Conservation (phyloP, 2,888 invertebrate species). For the Tortricodes alternella region DNA sequence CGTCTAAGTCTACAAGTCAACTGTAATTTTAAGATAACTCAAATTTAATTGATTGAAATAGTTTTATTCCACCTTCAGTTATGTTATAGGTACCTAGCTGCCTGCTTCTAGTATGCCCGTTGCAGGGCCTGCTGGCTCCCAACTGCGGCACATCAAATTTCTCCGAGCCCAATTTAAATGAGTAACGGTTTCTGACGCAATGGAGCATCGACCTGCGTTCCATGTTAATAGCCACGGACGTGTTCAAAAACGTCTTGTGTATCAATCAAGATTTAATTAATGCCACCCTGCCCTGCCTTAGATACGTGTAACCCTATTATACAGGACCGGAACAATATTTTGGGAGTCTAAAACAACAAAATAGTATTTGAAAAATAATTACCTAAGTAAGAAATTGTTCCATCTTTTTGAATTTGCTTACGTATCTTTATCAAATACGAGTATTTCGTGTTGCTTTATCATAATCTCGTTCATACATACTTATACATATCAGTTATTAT, state of each 20-base stretch:
- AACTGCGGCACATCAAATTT: constrained; percentile 57
- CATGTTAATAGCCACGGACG: constrained; percentile 54
- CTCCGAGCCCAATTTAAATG: constrained; percentile 76
- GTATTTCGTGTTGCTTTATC: background rate
- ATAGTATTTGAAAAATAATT: too few species aligned
- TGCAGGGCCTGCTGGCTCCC: constrained; percentile 31
- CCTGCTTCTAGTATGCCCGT: background rate
- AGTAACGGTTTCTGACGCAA: constrained; percentile 77
- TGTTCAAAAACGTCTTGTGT: constrained; percentile 53
- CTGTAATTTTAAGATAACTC: too few species aligned
- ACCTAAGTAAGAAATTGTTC: background rate
- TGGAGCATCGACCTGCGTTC: constrained; percentile 69
- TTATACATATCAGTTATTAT: too few species aligned
- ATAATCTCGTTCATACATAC: background rate
- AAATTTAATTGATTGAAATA: too few species aligned
- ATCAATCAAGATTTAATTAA: constrained; percentile 51
- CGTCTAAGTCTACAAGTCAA: too few species aligned
- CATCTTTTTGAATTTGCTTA: background rate
- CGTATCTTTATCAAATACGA: background rate
- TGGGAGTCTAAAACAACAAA: too few species aligned
- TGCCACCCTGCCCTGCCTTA: constrained; percentile 15
- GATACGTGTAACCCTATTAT: constrained; percentile 3
- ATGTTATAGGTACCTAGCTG: background rate
- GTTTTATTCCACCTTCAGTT: too few species aligned
- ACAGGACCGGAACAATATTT: too few species aligned